These are phyloP conservation scores for Pelodytes ibericus DNA, from an alignment of 2,797 vertebrate genomes.

Conservation along the genomic window DNA sequence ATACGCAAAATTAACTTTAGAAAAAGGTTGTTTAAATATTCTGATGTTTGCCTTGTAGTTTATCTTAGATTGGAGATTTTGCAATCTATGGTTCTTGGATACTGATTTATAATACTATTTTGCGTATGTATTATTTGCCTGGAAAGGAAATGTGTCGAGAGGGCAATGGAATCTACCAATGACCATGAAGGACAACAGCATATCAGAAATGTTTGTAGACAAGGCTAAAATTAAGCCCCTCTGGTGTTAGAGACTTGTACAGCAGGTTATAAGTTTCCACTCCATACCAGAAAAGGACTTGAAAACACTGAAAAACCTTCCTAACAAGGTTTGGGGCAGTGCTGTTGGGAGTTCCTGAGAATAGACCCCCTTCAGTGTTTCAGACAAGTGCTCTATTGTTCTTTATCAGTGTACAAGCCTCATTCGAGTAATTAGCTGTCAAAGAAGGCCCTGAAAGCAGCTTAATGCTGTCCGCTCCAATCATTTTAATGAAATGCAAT, in stretches of 20 bases:
- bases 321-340: conserved; percentile 46
- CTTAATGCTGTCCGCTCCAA: conserved; percentile 94
- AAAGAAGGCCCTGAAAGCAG: conserved; percentile 89
- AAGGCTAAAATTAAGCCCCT: conserved; percentile 20
- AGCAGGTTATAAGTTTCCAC: conserved; percentile 27
- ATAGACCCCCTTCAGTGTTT: conserved; percentile 58
- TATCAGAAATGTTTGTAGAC: conserved; percentile 22
- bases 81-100: too few species aligned
- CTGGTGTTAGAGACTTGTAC: conserved; percentile 21
- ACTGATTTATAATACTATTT: too few species aligned
- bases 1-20: too few species aligned
- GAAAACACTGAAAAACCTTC: conserved; percentile 28
- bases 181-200: not conserved
- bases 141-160: not conserved
- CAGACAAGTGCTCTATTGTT: conserved; percentile 85
- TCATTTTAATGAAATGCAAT: conserved; percentile 98
- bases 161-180: not conserved
- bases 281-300: conserved; percentile 7
- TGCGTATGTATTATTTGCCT: too few species aligned
- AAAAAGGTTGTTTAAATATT: too few species aligned
- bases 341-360: conserved; percentile 48
- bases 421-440: conserved; percentile 99
- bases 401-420: conserved; percentile 88
- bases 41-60: too few species aligned
- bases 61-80: too few species aligned